phyloP scores from a whole-genome alignment of 1,140 invertebrate species.

The Zaprionus taronus region DNA sequence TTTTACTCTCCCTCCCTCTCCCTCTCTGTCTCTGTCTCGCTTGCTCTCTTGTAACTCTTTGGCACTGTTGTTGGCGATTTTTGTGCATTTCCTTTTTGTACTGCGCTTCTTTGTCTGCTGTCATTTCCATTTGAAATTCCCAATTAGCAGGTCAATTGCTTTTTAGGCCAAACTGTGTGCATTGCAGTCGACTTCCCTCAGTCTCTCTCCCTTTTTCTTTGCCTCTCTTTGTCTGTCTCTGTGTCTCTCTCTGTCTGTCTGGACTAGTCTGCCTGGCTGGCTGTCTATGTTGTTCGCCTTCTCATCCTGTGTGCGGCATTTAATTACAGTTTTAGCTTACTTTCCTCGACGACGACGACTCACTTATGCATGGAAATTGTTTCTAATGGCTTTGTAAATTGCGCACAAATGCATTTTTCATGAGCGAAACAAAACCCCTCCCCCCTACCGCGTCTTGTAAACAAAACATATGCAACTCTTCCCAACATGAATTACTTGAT shows the following conservation, averaged over 20 bases:
- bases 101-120: slow-evolving; percentile 49
- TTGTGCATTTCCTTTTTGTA: slow-evolving; percentile 51
- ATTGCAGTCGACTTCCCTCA: slow-evolving; percentile 61
- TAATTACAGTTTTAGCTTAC: slow-evolving; percentile 55
- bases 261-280: slow-evolving; percentile 20
- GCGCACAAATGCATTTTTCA: slow-evolving; percentile 55
- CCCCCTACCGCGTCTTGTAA: neutral
- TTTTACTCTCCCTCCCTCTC: neutral
- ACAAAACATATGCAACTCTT: slow-evolving; percentile 8
- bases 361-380: slow-evolving; percentile 56
- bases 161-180: slow-evolving; percentile 81
- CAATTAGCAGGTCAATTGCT: slow-evolving; percentile 83
- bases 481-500: slow-evolving; percentile 7
- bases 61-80: slow-evolving; percentile 35
- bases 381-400: slow-evolving; percentile 57
- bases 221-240: neutral
- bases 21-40: slow-evolving; percentile 1
- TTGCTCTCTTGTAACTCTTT: neutral
- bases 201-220: neutral
- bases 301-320: slow-evolving; percentile 50
- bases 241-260: slow-evolving; percentile 28
- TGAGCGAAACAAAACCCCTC: neutral
- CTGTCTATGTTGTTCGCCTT: slow-evolving; percentile 16
- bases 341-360: slow-evolving; percentile 39
- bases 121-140: slow-evolving; percentile 58